Evolutionary conservation across 2,797 vertebrate species (phyloP).

Genomic region (Eupleurogrammus muticus): DNA sequence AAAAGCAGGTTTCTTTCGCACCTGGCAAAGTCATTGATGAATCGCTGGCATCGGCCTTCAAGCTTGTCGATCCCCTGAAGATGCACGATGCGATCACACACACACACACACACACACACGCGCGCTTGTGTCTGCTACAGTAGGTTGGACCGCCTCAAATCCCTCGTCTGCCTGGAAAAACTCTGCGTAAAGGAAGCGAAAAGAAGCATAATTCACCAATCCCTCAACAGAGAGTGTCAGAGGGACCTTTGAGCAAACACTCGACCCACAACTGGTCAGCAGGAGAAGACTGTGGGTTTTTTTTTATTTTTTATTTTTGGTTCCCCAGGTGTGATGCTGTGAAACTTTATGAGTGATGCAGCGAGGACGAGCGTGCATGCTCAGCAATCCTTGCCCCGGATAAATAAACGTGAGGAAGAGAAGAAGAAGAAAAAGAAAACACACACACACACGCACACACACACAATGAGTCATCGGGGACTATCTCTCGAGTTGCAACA

Average conservation of each 20-base stretch:
- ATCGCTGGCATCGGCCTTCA: constrained; percentile 33
- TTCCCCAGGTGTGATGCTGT: constrained; percentile 43
- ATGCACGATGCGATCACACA: constrained; percentile 31
- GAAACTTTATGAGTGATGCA: constrained; percentile 35
- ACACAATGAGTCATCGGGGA: constrained; percentile 28
- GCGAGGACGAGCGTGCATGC: constrained; percentile 8
- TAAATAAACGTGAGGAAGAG: constrained; percentile 35
- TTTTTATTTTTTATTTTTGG: constrained; percentile 9
- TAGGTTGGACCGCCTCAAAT: constrained; percentile 25
- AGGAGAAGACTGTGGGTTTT: constrained; percentile 12
- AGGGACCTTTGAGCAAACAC: constrained; percentile 55
- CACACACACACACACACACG: constrained; percentile 21
- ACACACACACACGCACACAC: too few species aligned
- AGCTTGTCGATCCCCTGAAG: constrained; percentile 31
- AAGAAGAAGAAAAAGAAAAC: constrained; percentile 20
- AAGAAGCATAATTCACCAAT: constrained; percentile 49
- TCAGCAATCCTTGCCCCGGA: constrained; percentile 27
- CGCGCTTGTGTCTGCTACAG: constrained; percentile 13
- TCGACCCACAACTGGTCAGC: constrained; percentile 18
- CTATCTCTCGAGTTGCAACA: constrained; percentile 26
- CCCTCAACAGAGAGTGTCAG: constrained; percentile 54
- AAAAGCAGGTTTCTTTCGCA: constrained; percentile 14
- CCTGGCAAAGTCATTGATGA: constrained; percentile 53
- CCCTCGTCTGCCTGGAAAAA: constrained; percentile 49
- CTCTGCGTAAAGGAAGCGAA: constrained; percentile 31